Evolutionary conservation across 2,888 invertebrate species (phyloP).

Genomic region (Psococerastis gibbosa): DNA sequence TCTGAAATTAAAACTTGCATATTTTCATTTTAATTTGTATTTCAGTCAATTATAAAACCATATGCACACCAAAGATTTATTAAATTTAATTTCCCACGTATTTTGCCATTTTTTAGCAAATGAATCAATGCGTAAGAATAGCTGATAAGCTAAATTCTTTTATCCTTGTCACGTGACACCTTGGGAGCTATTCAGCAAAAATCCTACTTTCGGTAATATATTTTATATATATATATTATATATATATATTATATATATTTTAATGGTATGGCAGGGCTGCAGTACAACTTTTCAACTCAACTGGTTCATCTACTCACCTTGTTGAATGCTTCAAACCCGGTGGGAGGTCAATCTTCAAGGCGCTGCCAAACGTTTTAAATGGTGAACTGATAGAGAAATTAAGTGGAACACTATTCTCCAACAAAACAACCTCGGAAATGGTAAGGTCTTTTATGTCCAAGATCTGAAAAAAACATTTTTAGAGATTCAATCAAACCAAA

Average conservation of each 20-base stretch:
- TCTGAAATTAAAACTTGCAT: too few species aligned
- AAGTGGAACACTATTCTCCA: slow-evolving; percentile 31
- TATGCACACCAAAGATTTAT: neutral
- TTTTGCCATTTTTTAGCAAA: neutral
- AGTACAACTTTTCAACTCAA: neutral
- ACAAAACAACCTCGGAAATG: slow-evolving; percentile 39
- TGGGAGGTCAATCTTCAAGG: slow-evolving; percentile 43
- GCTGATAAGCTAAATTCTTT: too few species aligned
- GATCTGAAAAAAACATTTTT: slow-evolving; percentile 31
- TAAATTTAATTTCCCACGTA: neutral
- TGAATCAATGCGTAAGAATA: slow-evolving; percentile 1
- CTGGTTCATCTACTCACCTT: neutral
- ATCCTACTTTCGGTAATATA: too few species aligned
- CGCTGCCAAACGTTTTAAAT: slow-evolving; percentile 52
- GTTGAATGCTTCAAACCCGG: slow-evolving; percentile 16
- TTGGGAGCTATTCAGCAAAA: too few species aligned
- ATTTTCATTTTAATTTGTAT: too few species aligned
- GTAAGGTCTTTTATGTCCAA: slow-evolving; percentile 55
- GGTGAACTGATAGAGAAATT: slow-evolving; percentile 39
- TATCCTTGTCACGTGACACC: too few species aligned
- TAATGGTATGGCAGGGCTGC: too few species aligned
- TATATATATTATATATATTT: too few species aligned
- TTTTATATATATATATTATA: too few species aligned
- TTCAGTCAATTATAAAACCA: too few species aligned
- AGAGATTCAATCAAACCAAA: slow-evolving; percentile 16